Evolutionary conservation across 2,113 vertebrate species (phyloP).

Genomic region (Tragulus kanchil): DNA sequence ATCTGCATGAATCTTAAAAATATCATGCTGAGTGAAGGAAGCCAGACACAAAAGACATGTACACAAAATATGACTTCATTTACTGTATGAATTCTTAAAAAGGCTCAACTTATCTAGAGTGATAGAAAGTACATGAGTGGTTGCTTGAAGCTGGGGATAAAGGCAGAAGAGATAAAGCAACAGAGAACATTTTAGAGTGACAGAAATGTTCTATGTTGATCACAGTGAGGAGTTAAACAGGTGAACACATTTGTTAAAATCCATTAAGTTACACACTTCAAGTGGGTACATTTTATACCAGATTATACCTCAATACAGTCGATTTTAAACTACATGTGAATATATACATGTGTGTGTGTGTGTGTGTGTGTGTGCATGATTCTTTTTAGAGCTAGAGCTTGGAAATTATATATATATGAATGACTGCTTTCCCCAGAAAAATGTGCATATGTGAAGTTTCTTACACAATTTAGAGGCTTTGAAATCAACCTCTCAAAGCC

Average conservation of each 20-base stretch:
- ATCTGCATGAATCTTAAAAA: slow-evolving; percentile 12
- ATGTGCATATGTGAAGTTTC: background rate
- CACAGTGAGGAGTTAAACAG: background rate
- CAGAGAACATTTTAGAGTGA: background rate
- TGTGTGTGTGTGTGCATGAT: background rate
- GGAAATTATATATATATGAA: slow-evolving; percentile 32
- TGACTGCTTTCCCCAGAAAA: background rate
- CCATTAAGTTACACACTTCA: slow-evolving; percentile 42
- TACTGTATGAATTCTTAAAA: slow-evolving; percentile 20
- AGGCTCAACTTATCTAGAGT: background rate
- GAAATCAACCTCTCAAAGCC: background rate
- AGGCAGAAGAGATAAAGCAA: background rate
- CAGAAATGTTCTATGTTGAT: background rate
- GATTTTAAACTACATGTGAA: background rate
- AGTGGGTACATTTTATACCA: background rate
- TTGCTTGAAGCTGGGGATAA: background rate
- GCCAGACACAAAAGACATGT: background rate
- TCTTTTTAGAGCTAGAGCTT: slow-evolving; percentile 23
- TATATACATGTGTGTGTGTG: background rate
- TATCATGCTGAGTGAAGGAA: slow-evolving; percentile 36
- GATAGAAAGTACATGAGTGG: background rate
- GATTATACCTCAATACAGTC: background rate
- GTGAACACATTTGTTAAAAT: background rate
- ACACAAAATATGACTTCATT: background rate
- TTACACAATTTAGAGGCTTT: background rate